A percentile compares a stretch with the other conserved stretches of the same genome.
Evolutionary conservation across 2,888 invertebrate species (phyloP).

Genomic region (Drosophila macrospina): DNA sequence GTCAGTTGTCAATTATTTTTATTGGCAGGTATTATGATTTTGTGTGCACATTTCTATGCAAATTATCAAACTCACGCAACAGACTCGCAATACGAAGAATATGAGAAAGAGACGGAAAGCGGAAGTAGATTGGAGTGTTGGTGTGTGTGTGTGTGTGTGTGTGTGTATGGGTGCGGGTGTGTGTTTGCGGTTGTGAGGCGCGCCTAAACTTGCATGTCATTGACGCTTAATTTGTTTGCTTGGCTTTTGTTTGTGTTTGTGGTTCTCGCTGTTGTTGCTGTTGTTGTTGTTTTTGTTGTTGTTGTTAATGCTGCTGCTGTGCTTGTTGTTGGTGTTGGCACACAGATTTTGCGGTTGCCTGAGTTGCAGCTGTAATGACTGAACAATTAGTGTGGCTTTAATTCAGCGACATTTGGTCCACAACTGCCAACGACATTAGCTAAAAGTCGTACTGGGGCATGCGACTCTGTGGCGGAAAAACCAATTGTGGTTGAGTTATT

Average conservation of each 20-base stretch:
- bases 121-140: conserved; percentile 20
- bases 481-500: neutral
- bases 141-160: conserved; percentile 21
- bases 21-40: conserved; percentile 78
- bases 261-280: conserved; percentile 27
- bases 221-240: conserved; percentile 77
- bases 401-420: conserved; percentile 27
- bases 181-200: conserved; percentile 45
- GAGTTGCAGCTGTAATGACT: conserved; percentile 55
- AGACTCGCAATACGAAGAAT: neutral
- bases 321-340: conserved; percentile 38
- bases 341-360: conserved; percentile 73
- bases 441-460: neutral
- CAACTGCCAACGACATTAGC: conserved; percentile 17
- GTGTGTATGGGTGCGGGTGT: conserved; percentile 28
- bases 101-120: neutral
- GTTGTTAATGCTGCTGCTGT: conserved; percentile 33
- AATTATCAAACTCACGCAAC: conserved; percentile 66
- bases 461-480: neutral
- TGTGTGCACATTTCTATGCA: conserved; percentile 74
- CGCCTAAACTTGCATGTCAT: conserved; percentile 76
- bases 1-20: conserved; percentile 80
- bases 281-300: conserved; percentile 19
- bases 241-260: conserved; percentile 64
- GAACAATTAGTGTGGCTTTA: conserved; percentile 48